phyloP scores from a whole-genome alignment of 1,140 invertebrate genomes.

The Apis laboriosa region DNA sequence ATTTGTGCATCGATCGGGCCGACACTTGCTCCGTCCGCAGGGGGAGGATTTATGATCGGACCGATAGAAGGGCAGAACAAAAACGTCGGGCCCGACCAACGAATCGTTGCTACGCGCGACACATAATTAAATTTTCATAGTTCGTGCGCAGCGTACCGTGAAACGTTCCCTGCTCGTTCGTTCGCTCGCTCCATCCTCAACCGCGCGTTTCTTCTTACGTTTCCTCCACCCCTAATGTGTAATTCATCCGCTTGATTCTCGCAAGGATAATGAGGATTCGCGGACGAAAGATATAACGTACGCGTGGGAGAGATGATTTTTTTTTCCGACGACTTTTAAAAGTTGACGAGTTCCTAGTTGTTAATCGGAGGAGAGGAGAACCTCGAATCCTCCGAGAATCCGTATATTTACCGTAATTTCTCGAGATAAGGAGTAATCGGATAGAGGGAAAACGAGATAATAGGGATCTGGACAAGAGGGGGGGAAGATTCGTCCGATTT shows the following conservation, averaged over 20 bases:
- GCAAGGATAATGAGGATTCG: neutral
- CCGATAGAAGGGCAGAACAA: slow-evolving; percentile 24
- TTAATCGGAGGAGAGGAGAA: no score
- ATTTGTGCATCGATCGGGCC: slow-evolving; percentile 24
- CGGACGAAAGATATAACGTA: neutral
- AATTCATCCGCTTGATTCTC: slow-evolving; percentile 3
- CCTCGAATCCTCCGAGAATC: no score
- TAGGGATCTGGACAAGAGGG: no score
- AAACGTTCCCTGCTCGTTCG: slow-evolving; percentile 11
- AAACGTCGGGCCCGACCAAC: neutral
- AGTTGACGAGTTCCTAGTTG: no score
- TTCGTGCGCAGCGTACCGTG: slow-evolving; percentile 12
- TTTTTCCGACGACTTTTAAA: neutral
- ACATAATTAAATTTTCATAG: slow-evolving; percentile 47
- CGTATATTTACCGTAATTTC: neutral
- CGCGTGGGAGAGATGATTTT: no score
- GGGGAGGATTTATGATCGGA: slow-evolving; percentile 17
- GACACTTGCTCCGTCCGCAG: slow-evolving; percentile 19
- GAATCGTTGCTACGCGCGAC: slow-evolving; percentile 23
- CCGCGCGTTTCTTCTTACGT: slow-evolving; percentile 14
- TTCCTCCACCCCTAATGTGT: neutral
- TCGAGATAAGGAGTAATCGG: neutral
- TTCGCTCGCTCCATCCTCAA: neutral
- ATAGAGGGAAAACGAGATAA: neutral
- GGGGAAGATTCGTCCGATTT: neutral